Evolutionary conservation across 2,113 vertebrate genomes (phyloP), one percentile per base, ranked within the genome.

Genomic region (Chaetodon auriga): DNA sequence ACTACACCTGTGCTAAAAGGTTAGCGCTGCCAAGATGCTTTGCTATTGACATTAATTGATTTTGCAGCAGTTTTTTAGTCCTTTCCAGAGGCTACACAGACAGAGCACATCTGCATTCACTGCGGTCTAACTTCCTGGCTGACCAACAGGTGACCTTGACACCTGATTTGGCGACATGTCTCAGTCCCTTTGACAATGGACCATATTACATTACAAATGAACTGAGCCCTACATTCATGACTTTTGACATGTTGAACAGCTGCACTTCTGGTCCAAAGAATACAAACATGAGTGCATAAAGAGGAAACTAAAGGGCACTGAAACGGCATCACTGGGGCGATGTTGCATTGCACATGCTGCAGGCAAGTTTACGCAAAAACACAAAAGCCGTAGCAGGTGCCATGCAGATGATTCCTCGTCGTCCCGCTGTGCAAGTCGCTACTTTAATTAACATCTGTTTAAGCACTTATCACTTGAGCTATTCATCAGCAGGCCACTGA

Each of bases 371-470:
- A 25, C 49, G 45, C 12, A 68, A 66, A 51, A 69, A 13, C 5
- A 53, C 35, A 63, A 38, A 18, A 25, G 41, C 35, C 46, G 8
- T 2, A 18, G 5, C 62, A 63, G 53, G 62, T 64, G 75, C 9
- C 11, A 12, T 14, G n/a, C 61, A 62, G 80, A 80, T 11, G 73
- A 81, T 41, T 16, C 0, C 21, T 51, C 19, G 25, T 10, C n/a
- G 5, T 25, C 45, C 72, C 55, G 6, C 54, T 69, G 70, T 46
- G 70, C 53, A 75, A 72, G 62, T 69, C 63, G 45, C 75, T 81
- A 35, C 83, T 83, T 83, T 88, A 90, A 93, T 91, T 75, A 92
- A 74, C 82, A 86, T 87, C 83, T 83, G 76, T 75, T 81, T 66
- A 36, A 83, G 62, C 45, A 45, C 55, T 73, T 64, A 82, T 86